Evolutionary conservation across 1,140 invertebrate species (phyloP), one percentile per base, ranked within the genome.

Genomic region (Musca vetustissima): DNA sequence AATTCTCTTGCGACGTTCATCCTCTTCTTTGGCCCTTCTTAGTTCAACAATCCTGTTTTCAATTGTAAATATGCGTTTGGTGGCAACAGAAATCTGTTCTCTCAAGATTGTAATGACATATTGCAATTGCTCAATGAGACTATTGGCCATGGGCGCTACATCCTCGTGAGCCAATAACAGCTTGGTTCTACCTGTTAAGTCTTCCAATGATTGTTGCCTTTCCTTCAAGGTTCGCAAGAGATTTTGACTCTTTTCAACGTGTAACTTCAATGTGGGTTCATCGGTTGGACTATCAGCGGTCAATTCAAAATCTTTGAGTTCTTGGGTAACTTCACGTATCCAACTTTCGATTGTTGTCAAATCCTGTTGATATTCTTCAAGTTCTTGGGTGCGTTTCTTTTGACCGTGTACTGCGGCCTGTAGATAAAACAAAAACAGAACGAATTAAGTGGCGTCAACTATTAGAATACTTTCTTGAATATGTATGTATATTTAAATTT

Each of bases 271-370:
- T 36, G 77, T 72, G 21, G 75, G 72, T 52, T 81, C 79, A 67
- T 81, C 77, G 22, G 52, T 73, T 36, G 69, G 78, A 64, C 75
- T 77, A 6, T 78, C 74, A 4, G 73, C 17, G 0, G 75, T 81
- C n/a, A 76, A 67, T 64, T 80, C 78, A 4, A 77, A 75, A 9
- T 73, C 73, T 15, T 77, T 76, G 21, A 78, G 49, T 57, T 81
- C 76, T 0, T 72, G 72, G 17, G 76, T 74, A 8, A 79, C 83
- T 76, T 70, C 81, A 76, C 82, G 76, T 17, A 91, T 78, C 89
- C 89, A 91, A 48, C 80, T 74, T 72, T 90, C 88, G 0, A 90
- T 85, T 74, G 90, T 87, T 43, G 84, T 85, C 47, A 91, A 83
- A 73, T 89, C 84, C 59, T 81, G 75, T 77, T 87, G 87, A 72